phyloP scores from a whole-genome alignment of 2,113 vertebrate species.

The Xenopus laevis region DNA sequence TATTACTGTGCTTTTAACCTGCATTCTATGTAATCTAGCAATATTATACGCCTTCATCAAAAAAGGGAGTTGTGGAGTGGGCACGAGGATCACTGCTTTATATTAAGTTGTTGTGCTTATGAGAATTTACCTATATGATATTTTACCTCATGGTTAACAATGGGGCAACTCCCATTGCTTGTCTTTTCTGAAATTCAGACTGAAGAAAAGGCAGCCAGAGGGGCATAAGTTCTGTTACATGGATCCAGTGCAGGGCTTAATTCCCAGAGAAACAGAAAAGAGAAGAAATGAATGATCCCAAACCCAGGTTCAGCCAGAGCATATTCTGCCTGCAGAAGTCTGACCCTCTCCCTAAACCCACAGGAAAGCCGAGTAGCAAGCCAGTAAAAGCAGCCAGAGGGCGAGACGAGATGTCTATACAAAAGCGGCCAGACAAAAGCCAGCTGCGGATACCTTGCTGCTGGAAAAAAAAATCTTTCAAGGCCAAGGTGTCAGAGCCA shows the following conservation, averaged over 20 bases:
- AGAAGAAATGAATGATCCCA: conserved; percentile 20
- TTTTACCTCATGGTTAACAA: conserved; percentile 25
- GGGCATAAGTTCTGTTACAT: conserved; percentile 29
- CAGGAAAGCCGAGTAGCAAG: conserved; percentile 52
- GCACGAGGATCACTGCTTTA: conserved; percentile 3
- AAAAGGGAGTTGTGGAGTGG: conserved; percentile 7
- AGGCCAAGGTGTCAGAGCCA: conserved; percentile 48
- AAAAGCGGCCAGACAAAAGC: conserved; percentile 54
- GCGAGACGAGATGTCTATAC: conserved; percentile 50
- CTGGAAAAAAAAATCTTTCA: conserved; percentile 54
- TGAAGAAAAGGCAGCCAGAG: conserved; percentile 14
- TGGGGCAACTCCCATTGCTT: conserved; percentile 20
- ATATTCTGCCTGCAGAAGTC: conserved; percentile 34
- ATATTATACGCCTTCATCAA: background rate
- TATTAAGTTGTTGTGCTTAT: background rate
- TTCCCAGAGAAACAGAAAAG: conserved; percentile 41
- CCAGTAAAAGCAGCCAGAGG: conserved; percentile 55
- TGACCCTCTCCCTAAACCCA: conserved; percentile 52
- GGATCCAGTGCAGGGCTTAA: conserved; percentile 35
- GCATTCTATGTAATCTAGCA: no score
- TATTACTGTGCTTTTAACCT: no score
- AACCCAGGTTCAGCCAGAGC: conserved; percentile 32
- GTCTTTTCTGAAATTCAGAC: conserved; percentile 14
- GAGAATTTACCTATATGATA: conserved; percentile 24
- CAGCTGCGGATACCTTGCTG: conserved; percentile 52